These are phyloP conservation scores for Hemaris fuciformis DNA, from an alignment of 2,888 invertebrate species.

Conservation along the genomic window DNA sequence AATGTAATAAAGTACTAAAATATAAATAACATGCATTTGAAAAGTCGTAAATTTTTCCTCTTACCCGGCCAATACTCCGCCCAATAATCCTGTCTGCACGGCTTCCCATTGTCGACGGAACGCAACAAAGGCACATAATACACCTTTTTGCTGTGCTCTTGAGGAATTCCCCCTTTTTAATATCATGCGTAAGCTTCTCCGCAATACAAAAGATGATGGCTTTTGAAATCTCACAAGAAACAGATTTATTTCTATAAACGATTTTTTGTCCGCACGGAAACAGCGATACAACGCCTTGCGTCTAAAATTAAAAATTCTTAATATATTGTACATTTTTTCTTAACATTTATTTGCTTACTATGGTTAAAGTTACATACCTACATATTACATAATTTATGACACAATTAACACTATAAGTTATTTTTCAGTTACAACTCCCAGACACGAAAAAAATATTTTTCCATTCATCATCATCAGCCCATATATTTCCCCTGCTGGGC, in stretches of 20 bases:
- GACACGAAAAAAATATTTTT: too few relatives aligned
- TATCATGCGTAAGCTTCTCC: constrained; percentile 19
- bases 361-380: too few relatives aligned
- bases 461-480: too few relatives aligned
- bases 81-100: constrained; percentile 28
- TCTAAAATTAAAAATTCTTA: too few relatives aligned
- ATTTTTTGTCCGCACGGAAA: neutral
- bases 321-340: too few relatives aligned
- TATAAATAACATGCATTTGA: neutral
- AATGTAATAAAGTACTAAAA: neutral
- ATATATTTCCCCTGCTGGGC: too few relatives aligned
- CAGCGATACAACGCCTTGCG: neutral
- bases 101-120: constrained; percentile 34
- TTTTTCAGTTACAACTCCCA: too few relatives aligned
- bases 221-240: constrained; percentile 8
- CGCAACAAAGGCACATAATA: constrained; percentile 32
- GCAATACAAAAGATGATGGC: constrained; percentile 13
- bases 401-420: too few relatives aligned
- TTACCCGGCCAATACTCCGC: constrained; percentile 25
- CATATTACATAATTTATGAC: too few relatives aligned
- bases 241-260: neutral
- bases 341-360: too few relatives aligned
- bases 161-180: constrained; percentile 23
- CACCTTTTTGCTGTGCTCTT: constrained; percentile 27
- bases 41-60: constrained; percentile 31